phyloP scores from a whole-genome alignment of 1,140 invertebrate genomes.

The Drosophila azteca region DNA sequence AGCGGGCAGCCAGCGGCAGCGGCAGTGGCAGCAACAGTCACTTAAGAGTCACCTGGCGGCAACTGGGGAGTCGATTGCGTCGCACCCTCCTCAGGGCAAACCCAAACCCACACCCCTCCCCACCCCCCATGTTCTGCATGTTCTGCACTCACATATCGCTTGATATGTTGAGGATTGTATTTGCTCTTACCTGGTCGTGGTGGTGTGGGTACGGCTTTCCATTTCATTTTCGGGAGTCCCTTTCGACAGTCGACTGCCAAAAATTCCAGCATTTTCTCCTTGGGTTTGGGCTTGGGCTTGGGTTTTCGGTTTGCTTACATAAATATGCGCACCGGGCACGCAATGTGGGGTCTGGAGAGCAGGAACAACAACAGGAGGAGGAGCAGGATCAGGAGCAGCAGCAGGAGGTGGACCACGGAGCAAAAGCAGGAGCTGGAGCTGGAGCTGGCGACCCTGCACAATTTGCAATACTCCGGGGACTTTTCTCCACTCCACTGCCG shows the following conservation, averaged over 20 bases:
- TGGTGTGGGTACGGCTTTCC: constrained; percentile 51
- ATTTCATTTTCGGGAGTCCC: constrained; percentile 52
- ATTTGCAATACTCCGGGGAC: constrained; percentile 73
- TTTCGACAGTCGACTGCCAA: constrained; percentile 13
- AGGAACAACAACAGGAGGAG: too few relatives aligned
- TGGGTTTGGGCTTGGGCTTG: constrained; percentile 31
- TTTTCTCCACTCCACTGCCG: constrained; percentile 49
- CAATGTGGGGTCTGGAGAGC: constrained; percentile 36
- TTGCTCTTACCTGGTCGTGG: constrained; percentile 40
- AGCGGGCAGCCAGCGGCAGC: constrained; percentile 40
- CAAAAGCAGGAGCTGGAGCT: not conserved
- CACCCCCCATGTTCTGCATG: too few relatives aligned
- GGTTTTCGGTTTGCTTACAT: constrained; percentile 43
- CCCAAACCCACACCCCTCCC: not conserved
- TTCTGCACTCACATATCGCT: constrained; percentile 4
- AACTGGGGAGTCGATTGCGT: constrained; percentile 29
- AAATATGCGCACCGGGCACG: constrained; percentile 69
- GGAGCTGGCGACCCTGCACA: constrained; percentile 45
- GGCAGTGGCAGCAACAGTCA: constrained; percentile 39
- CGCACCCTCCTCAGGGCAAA: constrained; percentile 33
- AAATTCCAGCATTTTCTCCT: constrained; percentile 66
- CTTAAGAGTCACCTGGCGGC: constrained; percentile 51
- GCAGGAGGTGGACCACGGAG: not conserved
- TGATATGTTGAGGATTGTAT: constrained; percentile 20
- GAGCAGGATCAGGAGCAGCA: not conserved